These are phyloP conservation scores for Hydrolagus affinis DNA, from an alignment of 2,113 vertebrate genomes.

Conservation along the genomic window DNA sequence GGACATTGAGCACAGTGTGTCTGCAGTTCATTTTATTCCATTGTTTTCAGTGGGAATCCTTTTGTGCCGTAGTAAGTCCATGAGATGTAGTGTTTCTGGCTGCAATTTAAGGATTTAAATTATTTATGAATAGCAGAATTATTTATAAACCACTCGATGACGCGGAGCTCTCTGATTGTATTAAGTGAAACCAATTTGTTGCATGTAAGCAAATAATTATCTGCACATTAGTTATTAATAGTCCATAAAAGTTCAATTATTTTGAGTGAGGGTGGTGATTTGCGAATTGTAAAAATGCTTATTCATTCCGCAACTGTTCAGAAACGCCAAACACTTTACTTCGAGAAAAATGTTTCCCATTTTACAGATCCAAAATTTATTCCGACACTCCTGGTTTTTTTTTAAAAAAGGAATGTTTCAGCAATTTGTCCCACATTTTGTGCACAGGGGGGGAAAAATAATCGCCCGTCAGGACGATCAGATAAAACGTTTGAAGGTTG, in stretches of 20 bases:
- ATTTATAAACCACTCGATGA: constrained; percentile 41
- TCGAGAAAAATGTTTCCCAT: not conserved
- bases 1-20: not conserved
- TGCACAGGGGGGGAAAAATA: too few relatives aligned
- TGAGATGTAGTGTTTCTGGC: not conserved
- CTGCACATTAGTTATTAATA: constrained; percentile 19
- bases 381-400: not conserved
- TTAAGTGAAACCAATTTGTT: constrained; percentile 13
- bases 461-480: too few relatives aligned
- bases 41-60: not conserved
- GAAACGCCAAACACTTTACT: not conserved
- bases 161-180: constrained; percentile 18
- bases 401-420: not conserved
- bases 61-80: not conserved
- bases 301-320: not conserved
- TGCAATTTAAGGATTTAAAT: constrained; percentile 39
- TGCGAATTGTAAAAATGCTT: not conserved
- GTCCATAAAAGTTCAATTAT: constrained; percentile 9
- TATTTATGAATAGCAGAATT: constrained; percentile 34
- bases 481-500: too few relatives aligned
- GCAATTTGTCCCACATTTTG: not conserved
- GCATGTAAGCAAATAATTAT: constrained; percentile 22
- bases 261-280: not conserved
- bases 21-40: not conserved
- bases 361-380: not conserved